These are phyloP conservation scores for Acanthurus leucopareius DNA, from an alignment of 2,797 vertebrate species.

Conservation along the genomic window DNA sequence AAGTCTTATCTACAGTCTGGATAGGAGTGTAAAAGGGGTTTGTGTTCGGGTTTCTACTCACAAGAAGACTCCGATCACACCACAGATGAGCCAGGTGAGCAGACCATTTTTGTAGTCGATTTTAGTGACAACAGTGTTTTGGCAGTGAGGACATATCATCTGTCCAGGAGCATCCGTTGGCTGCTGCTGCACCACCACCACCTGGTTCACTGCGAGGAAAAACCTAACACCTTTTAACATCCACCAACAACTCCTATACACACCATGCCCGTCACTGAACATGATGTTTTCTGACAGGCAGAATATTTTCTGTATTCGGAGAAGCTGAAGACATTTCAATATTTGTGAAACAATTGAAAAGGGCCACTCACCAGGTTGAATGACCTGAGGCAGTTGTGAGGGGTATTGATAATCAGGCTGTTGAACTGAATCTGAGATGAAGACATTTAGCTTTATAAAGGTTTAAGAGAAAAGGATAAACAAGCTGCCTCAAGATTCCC, in stretches of 20 bases:
- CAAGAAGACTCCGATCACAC: not conserved
- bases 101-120: constrained; percentile 66
- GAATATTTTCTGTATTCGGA: not conserved
- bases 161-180: constrained; percentile 63
- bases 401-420: not conserved
- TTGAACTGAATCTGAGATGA: constrained; percentile 6
- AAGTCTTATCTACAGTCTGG: no score
- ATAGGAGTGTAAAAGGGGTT: not conserved
- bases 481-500: not conserved
- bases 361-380: constrained; percentile 41
- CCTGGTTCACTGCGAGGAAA: constrained; percentile 36
- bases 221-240: not conserved
- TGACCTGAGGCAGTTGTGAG: accelerated
- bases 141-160: constrained; percentile 83
- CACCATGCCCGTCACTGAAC: not conserved
- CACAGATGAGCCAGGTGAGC: constrained; percentile 78
- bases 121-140: constrained; percentile 76
- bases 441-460: constrained; percentile 3
- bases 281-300: not conserved
- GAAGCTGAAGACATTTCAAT: not conserved
- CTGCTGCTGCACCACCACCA: constrained; percentile 41
- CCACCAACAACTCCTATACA: not conserved
- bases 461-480: not conserved
- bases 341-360: not conserved
- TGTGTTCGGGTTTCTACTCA: constrained; percentile 52